Base-by-base conservation (phyloP, 2,888 invertebrate genomes). In the Pilophorus perplexus region DNA sequence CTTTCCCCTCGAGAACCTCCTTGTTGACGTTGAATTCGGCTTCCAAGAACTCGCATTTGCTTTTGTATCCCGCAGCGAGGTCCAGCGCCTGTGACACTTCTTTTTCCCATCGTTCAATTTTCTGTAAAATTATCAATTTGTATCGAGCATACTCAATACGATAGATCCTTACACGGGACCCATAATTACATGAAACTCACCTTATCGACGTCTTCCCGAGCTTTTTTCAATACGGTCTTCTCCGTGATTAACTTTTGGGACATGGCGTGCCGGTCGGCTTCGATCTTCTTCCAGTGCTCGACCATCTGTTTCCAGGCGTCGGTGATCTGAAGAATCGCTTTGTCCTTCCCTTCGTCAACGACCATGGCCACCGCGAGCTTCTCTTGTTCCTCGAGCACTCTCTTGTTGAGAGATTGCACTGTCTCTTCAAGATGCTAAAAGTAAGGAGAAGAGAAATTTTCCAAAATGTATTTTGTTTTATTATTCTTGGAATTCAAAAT, bases 291-390 rank as follows among this genome's bases (percentile, higher is more conserved):
- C 71, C 79, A 74, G 68, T 76, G 77, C 2, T 71, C 66, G 0
- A 75, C 74, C 33, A 81, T 79, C 74, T 81, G 81, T 14, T 83
- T 78, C 81, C 86, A 85, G 0, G 86, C 84, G 12, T 82, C 82
- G 65, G 85, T 82, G 42, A 88, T 81, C 72, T 84, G 85, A 2
- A 78, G 74, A 64, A 91, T 84, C 0, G 87, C 85, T 0, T 79
- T 77, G 73, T 90, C 90, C 74, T 91, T 91, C 0, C 85, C 82
- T 64, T 84, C 82, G 75, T 91, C 90, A 0, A 90, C 86, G 75
- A 85, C 83, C 3, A 90, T 76, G 0, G 90, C 90, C 0, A 90
- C 89, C 0, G 90, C 87, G 25, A 91, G 75, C 72, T 86, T 86
- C 75, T 91, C 88, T 75, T 90, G 88, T 72, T 88, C 85, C 71